Percentiles rank a stretch among this genome's conserved stretches.
Evolutionary conservation across 2,113 vertebrate species (phyloP).

Genomic region (Poeciliopsis retropinna): DNA sequence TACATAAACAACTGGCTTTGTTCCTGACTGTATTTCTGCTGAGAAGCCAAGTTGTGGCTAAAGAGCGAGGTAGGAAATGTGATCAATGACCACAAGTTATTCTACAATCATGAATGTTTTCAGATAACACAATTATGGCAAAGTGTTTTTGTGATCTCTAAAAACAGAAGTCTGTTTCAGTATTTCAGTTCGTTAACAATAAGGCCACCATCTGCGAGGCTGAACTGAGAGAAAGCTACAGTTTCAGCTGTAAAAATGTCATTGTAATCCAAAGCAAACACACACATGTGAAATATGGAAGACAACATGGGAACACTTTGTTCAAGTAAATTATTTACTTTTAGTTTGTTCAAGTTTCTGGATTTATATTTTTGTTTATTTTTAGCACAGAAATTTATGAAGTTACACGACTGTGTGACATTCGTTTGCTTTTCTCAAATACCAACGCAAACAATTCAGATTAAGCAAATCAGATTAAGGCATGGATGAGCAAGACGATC

Average conservation of each 20-base stretch:
- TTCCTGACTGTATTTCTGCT: constrained; percentile 49
- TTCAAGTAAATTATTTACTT: background rate
- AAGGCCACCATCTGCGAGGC: background rate
- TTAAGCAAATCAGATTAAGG: too few relatives aligned
- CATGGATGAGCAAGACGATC: too few relatives aligned
- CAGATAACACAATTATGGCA: background rate
- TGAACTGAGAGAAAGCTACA: background rate
- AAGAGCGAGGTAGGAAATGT: constrained; percentile 32
- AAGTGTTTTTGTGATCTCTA: background rate
- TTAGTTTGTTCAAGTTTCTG: background rate
- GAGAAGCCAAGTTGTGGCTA: background rate
- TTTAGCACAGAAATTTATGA: background rate
- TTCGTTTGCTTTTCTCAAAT: background rate
- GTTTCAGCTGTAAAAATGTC: constrained; percentile 21
- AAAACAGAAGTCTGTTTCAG: background rate
- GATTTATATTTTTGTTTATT: background rate
- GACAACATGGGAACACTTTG: background rate
- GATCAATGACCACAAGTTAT: background rate
- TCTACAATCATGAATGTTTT: background rate
- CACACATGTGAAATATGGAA: background rate
- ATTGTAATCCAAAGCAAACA: constrained; percentile 35
- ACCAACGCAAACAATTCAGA: too few relatives aligned
- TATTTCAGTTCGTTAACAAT: background rate
- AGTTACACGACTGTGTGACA: background rate
- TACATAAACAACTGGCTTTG: constrained; percentile 8